Evolutionary conservation across 2,113 vertebrate genomes (phyloP).

Genomic region (Onychostoma macrolepis): DNA sequence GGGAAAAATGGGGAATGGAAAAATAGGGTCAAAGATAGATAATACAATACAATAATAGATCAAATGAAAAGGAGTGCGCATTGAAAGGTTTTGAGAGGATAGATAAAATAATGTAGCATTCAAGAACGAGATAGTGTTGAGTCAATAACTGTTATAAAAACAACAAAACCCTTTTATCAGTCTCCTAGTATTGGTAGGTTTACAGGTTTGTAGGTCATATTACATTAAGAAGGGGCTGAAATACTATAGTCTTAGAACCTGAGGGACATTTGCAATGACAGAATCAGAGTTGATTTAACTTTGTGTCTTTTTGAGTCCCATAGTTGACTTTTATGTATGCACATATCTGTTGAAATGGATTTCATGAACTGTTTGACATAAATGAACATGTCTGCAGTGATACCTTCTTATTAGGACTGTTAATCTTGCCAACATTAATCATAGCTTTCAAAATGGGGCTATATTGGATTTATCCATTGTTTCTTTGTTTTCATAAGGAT

Average conservation of each 20-base stretch:
- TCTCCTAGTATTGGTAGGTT: neutral
- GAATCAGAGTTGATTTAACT: neutral
- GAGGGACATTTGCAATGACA: slow-evolving; percentile 6
- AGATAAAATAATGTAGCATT: neutral
- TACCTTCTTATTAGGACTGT: neutral
- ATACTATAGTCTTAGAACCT: neutral
- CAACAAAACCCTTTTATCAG: neutral
- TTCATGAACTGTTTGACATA: neutral
- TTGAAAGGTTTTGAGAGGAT: slow-evolving; percentile 19
- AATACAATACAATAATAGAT: neutral
- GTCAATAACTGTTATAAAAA: neutral
- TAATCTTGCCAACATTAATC: neutral
- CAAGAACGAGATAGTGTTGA: neutral
- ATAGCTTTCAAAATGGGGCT: neutral
- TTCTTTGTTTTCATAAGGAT: slow-evolving; percentile 1
- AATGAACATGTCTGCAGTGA: neutral
- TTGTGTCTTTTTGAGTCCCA: neutral
- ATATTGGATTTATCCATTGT: neutral
- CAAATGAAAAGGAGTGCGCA: slow-evolving; percentile 7
- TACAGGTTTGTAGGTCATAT: neutral
- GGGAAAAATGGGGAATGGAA: slow-evolving; percentile 6
- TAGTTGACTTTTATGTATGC: neutral
- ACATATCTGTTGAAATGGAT: neutral
- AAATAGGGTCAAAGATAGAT: slow-evolving; percentile 35
- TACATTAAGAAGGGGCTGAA: neutral